phyloP scores from a whole-genome alignment of 2,888 invertebrate genomes.

The Dicranocentrus wangi region DNA sequence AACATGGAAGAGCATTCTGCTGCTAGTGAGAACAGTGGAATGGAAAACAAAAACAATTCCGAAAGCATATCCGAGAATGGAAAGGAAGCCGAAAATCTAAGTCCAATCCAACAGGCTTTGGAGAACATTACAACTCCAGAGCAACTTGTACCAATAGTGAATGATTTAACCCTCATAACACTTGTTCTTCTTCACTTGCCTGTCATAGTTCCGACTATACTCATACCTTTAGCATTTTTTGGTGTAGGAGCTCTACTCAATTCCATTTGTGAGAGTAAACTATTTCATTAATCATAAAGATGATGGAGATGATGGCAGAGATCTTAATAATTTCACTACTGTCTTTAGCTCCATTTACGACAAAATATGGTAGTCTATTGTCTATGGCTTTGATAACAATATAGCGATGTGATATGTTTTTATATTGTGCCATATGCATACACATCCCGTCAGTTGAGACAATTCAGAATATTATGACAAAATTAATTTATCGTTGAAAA shows the following conservation, averaged over 20 bases:
- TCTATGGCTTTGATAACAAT: no score
- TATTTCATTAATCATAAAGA: conserved; percentile 63
- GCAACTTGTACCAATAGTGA: conserved; percentile 49
- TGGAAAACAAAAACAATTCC: neutral
- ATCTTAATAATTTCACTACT: neutral
- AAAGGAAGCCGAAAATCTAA: conserved; percentile 16
- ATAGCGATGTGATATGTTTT: no score
- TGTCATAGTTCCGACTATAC: conserved; percentile 49
- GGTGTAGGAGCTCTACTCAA: conserved; percentile 58
- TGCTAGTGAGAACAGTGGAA: neutral
- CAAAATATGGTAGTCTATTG: neutral
- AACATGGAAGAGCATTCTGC: no score
- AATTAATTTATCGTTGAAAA: no score
- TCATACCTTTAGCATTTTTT: conserved; percentile 63
- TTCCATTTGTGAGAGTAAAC: conserved; percentile 65
- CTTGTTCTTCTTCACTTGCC: conserved; percentile 47
- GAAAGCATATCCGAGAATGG: neutral
- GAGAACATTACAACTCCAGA: conserved; percentile 11
- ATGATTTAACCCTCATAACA: conserved; percentile 48
- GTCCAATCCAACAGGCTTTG: conserved; percentile 30
- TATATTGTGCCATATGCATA: no score
- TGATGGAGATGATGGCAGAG: conserved; percentile 53
- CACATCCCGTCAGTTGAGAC: no score
- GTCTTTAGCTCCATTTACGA: neutral
- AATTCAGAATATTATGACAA: no score